phyloP scores from a whole-genome alignment of 2,888 invertebrate genomes.

The Liopterus haemorrhoidalis region DNA sequence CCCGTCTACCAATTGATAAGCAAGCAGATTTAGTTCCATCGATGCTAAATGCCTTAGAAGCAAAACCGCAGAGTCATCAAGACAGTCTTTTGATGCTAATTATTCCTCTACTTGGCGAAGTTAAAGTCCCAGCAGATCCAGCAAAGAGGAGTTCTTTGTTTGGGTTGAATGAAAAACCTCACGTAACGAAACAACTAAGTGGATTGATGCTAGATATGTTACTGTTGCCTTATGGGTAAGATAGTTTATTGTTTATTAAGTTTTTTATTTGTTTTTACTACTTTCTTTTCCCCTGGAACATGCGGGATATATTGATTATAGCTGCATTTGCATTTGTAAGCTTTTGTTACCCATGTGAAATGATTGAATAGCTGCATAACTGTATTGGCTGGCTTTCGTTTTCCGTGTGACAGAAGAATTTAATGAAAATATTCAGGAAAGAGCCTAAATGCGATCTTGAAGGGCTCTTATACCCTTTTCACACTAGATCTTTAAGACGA shows the following conservation, averaged over 20 bases:
- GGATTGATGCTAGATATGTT: conserved; percentile 77
- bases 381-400: too few species aligned
- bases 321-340: too few species aligned
- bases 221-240: conserved; percentile 78
- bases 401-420: too few species aligned
- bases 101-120: conserved; percentile 70
- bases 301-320: too few species aligned
- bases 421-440: too few species aligned
- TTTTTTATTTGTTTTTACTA: conserved; percentile 13
- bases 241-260: too few species aligned
- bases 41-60: conserved; percentile 70
- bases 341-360: too few species aligned
- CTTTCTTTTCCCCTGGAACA: too few species aligned
- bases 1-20: conserved; percentile 67
- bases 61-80: conserved; percentile 76
- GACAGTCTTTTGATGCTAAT: conserved; percentile 78
- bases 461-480: too few species aligned
- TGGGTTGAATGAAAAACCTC: conserved; percentile 67
- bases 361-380: too few species aligned
- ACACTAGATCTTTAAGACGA: too few species aligned
- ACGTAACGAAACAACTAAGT: conserved; percentile 61
- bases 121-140: conserved; percentile 60
- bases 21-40: conserved; percentile 70
- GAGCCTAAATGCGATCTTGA: too few species aligned
- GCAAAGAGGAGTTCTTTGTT: conserved; percentile 59